Evolutionary conservation across 2,888 invertebrate species (phyloP), one percentile per base, ranked within the genome.

Genomic region (Campoplex capitator): DNA sequence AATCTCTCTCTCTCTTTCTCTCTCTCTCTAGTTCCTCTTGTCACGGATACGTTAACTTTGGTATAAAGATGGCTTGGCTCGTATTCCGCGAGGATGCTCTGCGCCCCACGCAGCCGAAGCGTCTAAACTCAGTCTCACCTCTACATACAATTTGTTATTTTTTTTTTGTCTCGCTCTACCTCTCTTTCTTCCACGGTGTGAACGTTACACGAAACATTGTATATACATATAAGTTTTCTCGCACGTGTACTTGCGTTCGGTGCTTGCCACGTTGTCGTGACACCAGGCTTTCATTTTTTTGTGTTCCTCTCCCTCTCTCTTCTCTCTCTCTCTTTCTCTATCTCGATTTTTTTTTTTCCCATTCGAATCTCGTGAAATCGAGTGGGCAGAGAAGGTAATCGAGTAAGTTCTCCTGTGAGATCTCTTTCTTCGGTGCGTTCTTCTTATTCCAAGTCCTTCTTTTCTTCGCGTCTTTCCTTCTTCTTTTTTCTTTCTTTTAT

Each of bases 291-390:
- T 48, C 56, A 78, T 77, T 77, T 86, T 58, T 38, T 82, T 42
- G 9, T 68, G n/a, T 56, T n/a, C n/a, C n/a, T 8, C 67, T 86
- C 88, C 85, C 56, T 58, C 56, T 56, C 23, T 56, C 58, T 13
- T 58, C 58, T 58, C 13, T 79, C 74, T 74, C 85, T 48, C 23
- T 82, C 28, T 28, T 35, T 42, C 74, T 75, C 85, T 45, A 13
- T 82, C 23, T 23, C 56, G 28, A 23, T 23, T 23, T 58, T 38
- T 48, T 42, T 11, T 73, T 86, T n/a, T n/a, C n/a, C 88, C 85
- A 80, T 90, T 58, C 88, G 88, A 86, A 86, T 88, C 89, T 89
- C 62, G 62, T 62, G 90, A 68, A 86, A 84, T 87, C 87, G 84
- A 87, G 87, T 82, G 87, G 87, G 87, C 84, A 87, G 84, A 84